phyloP scores from a whole-genome alignment of 92 coral and sea anemone species.

The Porites lobata region DNA sequence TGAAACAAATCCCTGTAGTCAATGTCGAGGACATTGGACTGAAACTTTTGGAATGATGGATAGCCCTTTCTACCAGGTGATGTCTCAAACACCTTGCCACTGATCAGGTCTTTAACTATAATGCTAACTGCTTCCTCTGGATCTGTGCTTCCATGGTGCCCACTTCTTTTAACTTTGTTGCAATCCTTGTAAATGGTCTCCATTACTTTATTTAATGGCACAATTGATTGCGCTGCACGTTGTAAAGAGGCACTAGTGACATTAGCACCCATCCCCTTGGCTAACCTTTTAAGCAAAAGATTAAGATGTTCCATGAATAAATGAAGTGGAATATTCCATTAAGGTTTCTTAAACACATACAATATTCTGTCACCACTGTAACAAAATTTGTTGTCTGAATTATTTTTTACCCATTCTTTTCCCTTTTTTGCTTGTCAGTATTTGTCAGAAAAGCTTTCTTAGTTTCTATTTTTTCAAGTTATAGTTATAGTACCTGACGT shows the following conservation, averaged over 20 bases:
- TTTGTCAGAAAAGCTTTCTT: too few relatives aligned
- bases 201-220: constrained; percentile 42
- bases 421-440: too few relatives aligned
- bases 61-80: constrained; percentile 36
- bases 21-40: constrained; percentile 41
- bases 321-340: constrained; percentile 52
- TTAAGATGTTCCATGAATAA: constrained; percentile 57
- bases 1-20: constrained; percentile 67
- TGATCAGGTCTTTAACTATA: constrained; percentile 26
- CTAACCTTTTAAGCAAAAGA: constrained; percentile 45
- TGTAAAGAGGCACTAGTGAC: constrained; percentile 49
- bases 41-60: constrained; percentile 45
- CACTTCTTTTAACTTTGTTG: constrained; percentile 49
- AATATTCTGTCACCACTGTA: too few relatives aligned
- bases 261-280: constrained; percentile 60
- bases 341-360: too few relatives aligned
- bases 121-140: constrained; percentile 36
- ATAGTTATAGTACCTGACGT: too few relatives aligned
- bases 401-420: too few relatives aligned
- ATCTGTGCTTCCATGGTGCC: constrained; percentile 46
- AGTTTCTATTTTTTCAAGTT: neutral
- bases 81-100: constrained; percentile 28
- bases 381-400: too few relatives aligned
- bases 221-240: constrained; percentile 46
- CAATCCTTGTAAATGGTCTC: constrained; percentile 47